These are phyloP conservation scores for Sesamia nonagrioides DNA, from an alignment of 1,140 invertebrate genomes.

Conservation along the genomic window DNA sequence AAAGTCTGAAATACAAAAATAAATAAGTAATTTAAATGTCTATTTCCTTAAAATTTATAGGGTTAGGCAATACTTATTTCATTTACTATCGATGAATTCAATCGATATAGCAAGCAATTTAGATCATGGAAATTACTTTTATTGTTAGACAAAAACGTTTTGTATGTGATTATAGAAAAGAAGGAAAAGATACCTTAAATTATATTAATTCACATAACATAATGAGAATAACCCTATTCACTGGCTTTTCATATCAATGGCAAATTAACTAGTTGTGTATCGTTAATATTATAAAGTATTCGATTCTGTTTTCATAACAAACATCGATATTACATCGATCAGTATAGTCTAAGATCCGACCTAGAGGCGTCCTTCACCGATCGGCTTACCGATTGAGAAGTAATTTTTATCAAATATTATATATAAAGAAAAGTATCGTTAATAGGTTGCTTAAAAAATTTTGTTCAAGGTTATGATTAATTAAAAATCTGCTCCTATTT, in stretches of 20 bases:
- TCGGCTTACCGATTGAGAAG: too few relatives aligned
- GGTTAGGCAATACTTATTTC: neutral
- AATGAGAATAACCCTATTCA: slow-evolving; percentile 62
- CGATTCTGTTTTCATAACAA: slow-evolving; percentile 23
- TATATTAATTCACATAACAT: slow-evolving; percentile 47
- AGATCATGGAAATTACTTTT: too few relatives aligned
- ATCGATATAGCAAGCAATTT: neutral
- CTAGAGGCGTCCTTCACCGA: too few relatives aligned
- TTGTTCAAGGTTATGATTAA: too few relatives aligned
- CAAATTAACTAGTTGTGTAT: slow-evolving; percentile 60
- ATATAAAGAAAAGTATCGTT: too few relatives aligned
- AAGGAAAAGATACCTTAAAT: slow-evolving; percentile 57
- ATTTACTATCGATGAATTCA: neutral
- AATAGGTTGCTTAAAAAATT: too few relatives aligned
- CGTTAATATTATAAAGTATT: slow-evolving; percentile 45
- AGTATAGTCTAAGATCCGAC: too few relatives aligned
- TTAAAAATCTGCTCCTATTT: too few relatives aligned
- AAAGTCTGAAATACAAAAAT: slow-evolving; percentile 52
- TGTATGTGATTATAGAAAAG: neutral
- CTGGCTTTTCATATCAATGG: slow-evolving; percentile 68
- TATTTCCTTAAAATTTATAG: neutral
- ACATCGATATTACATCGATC: slow-evolving; percentile 50
- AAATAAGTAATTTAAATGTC: slow-evolving; percentile 52
- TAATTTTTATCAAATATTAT: too few relatives aligned
- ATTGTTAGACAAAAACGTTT: too few relatives aligned